These are phyloP conservation scores for Intellagama lesueurii DNA, from an alignment of 2,797 vertebrate genomes.

Conservation along the genomic window DNA sequence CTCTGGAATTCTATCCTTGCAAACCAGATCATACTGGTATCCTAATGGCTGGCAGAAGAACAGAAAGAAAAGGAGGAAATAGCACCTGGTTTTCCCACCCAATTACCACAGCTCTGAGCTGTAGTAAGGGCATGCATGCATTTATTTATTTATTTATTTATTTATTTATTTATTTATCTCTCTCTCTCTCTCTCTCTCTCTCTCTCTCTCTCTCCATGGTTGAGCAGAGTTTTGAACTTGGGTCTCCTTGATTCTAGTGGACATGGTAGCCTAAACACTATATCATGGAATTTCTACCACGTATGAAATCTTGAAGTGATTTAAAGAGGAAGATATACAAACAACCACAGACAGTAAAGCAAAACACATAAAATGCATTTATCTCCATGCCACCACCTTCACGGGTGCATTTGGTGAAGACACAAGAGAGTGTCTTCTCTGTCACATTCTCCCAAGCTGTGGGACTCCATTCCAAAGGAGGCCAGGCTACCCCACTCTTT, in stretches of 20 bases:
- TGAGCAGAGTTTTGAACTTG: background rate
- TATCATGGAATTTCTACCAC: background rate
- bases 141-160: too few species aligned
- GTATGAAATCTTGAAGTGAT: background rate
- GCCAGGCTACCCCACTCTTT: too few species aligned
- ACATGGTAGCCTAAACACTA: background rate
- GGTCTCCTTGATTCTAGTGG: background rate
- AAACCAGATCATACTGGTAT: background rate
- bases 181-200: too few species aligned
- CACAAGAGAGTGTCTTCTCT: too few species aligned
- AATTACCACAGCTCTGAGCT: background rate
- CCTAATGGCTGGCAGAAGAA: background rate
- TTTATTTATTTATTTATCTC: too few species aligned
- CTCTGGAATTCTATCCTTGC: background rate
- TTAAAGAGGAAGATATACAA: background rate
- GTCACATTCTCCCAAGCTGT: too few species aligned
- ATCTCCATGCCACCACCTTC: too few species aligned
- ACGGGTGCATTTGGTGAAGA: too few species aligned
- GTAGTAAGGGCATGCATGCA: too few species aligned
- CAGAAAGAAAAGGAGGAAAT: background rate
- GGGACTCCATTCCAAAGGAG: too few species aligned
- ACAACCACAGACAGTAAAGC: background rate
- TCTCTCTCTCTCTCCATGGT: too few species aligned
- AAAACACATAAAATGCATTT: background rate
- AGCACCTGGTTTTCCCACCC: background rate